These are phyloP conservation scores for Oligia strigilis DNA, from an alignment of 2,888 invertebrate genomes.

Conservation along the genomic window DNA sequence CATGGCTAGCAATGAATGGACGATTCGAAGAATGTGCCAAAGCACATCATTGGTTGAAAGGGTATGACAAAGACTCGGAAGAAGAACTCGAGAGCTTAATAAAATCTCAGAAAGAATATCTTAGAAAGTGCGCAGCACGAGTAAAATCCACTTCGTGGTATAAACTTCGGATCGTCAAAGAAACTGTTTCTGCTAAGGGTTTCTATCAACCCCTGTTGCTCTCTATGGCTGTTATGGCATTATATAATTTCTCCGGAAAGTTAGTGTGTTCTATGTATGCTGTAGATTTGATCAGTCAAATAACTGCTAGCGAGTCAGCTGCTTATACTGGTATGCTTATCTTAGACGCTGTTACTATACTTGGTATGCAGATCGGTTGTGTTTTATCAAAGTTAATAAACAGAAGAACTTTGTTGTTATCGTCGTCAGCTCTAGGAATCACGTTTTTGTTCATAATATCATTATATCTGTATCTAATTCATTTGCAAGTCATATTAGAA, in stretches of 20 bases:
- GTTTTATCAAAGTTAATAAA: conserved; percentile 73
- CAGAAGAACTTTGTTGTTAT: conserved; percentile 75
- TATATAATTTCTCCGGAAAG: conserved; percentile 72
- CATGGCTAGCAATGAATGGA: conserved; percentile 72
- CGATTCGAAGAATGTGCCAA: conserved; percentile 65
- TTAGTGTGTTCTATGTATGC: conserved; percentile 75
- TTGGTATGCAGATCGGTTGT: conserved; percentile 80
- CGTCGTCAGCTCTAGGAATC: conserved; percentile 73
- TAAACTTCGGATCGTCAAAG: conserved; percentile 50
- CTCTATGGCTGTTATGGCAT: conserved; percentile 67
- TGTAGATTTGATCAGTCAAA: conserved; percentile 75
- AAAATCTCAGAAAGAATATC: conserved; percentile 62
- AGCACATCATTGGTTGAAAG: conserved; percentile 73
- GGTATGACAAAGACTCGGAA: conserved; percentile 66
- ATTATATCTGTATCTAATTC: conserved; percentile 76
- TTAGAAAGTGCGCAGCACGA: conserved; percentile 44
- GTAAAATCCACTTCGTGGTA: conserved; percentile 48
- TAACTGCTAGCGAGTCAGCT: conserved; percentile 74
- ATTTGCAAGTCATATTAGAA: conserved; percentile 68
- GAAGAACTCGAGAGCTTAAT: conserved; percentile 69
- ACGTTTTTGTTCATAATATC: conserved; percentile 75
- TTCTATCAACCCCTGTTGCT: conserved; percentile 73
- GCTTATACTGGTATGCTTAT: conserved; percentile 80
- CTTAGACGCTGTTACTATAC: conserved; percentile 80
- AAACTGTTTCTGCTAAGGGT: conserved; percentile 59